Conservation (phyloP, 2,888 invertebrate genomes). For the Muschampia plurimacula region DNA sequence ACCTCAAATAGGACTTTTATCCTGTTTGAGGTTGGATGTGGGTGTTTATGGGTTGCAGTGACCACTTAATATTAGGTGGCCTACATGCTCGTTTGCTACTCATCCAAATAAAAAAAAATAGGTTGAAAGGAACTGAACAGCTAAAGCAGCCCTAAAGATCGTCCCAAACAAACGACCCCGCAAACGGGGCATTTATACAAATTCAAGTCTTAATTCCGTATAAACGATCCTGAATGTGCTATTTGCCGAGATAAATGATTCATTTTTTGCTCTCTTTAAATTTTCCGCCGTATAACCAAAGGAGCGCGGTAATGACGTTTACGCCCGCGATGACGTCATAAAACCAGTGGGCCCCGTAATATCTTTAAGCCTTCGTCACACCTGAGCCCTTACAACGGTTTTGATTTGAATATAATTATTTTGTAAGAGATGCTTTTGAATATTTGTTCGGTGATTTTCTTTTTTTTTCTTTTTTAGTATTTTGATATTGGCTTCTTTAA, state of each 20-base stretch:
- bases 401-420: constrained; percentile 42
- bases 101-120: not conserved
- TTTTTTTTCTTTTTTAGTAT: not conserved
- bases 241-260: constrained; percentile 61
- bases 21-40: too few relatives aligned
- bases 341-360: constrained; percentile 61
- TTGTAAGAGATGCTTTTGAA: not conserved
- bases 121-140: not conserved
- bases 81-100: too few relatives aligned
- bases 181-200: constrained; percentile 44
- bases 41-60: too few relatives aligned
- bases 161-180: constrained; percentile 19
- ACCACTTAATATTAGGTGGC: too few relatives aligned
- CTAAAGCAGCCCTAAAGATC: constrained; percentile 9
- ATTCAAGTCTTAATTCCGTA: constrained; percentile 44
- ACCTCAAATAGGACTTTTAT: too few relatives aligned
- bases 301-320: constrained; percentile 68
- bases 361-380: constrained; percentile 59
- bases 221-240: constrained; percentile 45
- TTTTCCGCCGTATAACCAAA: constrained; percentile 63
- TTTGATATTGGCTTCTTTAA: not conserved
- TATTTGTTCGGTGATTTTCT: not conserved
- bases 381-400: constrained; percentile 53
- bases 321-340: constrained; percentile 69
- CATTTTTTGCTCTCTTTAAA: constrained; percentile 64